A percentile compares a stretch with the other conserved stretches of the same genome.
phyloP scores from a whole-genome alignment of 2,113 vertebrate species.

The Nibea coibor region DNA sequence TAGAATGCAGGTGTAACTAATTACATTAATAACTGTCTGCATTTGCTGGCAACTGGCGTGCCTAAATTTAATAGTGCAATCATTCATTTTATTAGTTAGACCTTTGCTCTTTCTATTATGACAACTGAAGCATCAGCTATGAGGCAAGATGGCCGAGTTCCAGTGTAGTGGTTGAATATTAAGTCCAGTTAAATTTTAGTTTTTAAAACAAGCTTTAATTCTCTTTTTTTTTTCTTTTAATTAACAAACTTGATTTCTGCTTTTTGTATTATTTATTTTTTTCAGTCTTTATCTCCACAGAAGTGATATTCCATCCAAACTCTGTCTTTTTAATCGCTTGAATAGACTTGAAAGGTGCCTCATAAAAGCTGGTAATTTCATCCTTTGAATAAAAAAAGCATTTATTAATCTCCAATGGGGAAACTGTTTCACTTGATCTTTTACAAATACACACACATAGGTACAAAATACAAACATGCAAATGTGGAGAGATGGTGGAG shows the following conservation, averaged over 20 bases:
- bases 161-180: neutral
- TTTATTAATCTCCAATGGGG: too few species aligned
- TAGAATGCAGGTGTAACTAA: neutral
- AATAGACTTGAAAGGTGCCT: neutral
- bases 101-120: neutral
- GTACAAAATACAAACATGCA: too few species aligned
- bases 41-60: neutral
- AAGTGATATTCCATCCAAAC: neutral
- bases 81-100: constrained; percentile 1
- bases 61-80: neutral
- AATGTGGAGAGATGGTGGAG: too few species aligned
- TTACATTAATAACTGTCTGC: neutral
- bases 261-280: neutral
- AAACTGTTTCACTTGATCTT: too few species aligned
- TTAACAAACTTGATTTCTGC: neutral
- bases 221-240: neutral
- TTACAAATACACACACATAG: too few species aligned
- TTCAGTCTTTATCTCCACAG: neutral
- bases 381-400: too few species aligned
- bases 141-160: neutral
- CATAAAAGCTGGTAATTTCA: neutral
- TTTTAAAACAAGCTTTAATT: too few species aligned
- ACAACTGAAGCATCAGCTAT: neutral
- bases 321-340: neutral
- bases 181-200: neutral